Evolutionary conservation across 1,140 invertebrate genomes (phyloP).

Genomic region (Leptinotarsa texana): DNA sequence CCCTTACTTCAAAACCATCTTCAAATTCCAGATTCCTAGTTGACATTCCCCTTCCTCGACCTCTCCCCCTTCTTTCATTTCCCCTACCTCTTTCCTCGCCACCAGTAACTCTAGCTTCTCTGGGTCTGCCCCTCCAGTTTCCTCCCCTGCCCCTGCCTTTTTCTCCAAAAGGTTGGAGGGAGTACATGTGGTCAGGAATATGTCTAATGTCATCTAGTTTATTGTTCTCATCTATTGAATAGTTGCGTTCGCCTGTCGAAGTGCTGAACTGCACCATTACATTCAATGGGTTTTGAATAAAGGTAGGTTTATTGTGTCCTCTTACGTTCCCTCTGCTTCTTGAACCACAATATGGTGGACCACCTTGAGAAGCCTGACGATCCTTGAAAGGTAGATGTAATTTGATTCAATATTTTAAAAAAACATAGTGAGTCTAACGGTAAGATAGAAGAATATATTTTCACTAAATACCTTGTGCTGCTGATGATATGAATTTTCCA

Average conservation of each 20-base stretch:
- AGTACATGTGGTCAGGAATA: constrained; percentile 32
- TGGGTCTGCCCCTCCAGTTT: constrained; percentile 28
- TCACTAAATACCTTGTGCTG: constrained; percentile 14
- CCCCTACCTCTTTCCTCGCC: constrained; percentile 30
- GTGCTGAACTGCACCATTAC: constrained; percentile 39
- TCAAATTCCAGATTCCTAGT: background rate
- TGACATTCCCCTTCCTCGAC: background rate
- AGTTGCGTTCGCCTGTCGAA: constrained; percentile 38
- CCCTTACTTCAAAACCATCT: background rate
- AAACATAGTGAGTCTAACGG: background rate
- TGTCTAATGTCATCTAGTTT: constrained; percentile 39
- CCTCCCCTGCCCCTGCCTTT: constrained; percentile 22
- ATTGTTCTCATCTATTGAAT: constrained; percentile 36
- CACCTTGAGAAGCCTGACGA: background rate
- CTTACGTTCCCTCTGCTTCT: constrained; percentile 17
- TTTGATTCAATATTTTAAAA: too few species aligned
- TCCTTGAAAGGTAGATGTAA: background rate
- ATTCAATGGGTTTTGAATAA: constrained; percentile 39
- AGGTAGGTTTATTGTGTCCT: constrained; percentile 4
- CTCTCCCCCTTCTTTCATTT: constrained; percentile 26
- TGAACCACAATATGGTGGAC: background rate
- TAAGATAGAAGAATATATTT: constrained; percentile 8
- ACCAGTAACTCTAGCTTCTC: constrained; percentile 10
- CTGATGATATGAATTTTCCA: constrained; percentile 25
- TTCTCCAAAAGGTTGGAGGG: constrained; percentile 11